phyloP scores from a whole-genome alignment of 35 echinoderm and acorn worm species.

The Anneissia japonica region DNA sequence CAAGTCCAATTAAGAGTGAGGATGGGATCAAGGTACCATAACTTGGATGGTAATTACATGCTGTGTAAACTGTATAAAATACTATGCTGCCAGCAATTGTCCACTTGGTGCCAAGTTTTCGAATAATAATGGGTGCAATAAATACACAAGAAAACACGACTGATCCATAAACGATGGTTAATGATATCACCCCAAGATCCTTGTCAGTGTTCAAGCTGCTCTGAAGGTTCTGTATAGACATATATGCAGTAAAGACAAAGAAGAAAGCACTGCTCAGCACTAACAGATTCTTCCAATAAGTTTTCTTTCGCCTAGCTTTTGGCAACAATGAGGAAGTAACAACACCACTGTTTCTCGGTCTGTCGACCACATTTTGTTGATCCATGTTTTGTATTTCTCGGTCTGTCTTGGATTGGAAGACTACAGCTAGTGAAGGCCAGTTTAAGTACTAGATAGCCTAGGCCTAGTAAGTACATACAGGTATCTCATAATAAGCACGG shows the following conservation, averaged over 20 bases:
- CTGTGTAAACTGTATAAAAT: constrained; percentile 46
- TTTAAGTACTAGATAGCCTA: too few relatives aligned
- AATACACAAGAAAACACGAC: constrained; percentile 55
- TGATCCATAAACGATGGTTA: constrained; percentile 63
- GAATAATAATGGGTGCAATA: constrained; percentile 55
- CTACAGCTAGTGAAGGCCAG: too few relatives aligned
- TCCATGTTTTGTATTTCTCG: too few relatives aligned
- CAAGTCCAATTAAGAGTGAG: constrained; percentile 53
- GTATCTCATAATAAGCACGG: too few relatives aligned
- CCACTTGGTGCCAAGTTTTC: constrained; percentile 62
- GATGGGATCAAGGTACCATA: constrained; percentile 57
- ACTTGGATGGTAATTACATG: constrained; percentile 51
- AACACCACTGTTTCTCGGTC: too few relatives aligned
- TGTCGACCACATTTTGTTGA: too few relatives aligned
- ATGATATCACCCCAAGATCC: constrained; percentile 50
- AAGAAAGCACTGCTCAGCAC: constrained; percentile 43
- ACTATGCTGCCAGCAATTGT: constrained; percentile 48
- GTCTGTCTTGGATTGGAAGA: too few relatives aligned
- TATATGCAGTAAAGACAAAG: constrained; percentile 73
- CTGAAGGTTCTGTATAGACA: constrained; percentile 74
- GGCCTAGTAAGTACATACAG: too few relatives aligned
- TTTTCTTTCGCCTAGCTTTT: neutral
- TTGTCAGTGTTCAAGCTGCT: constrained; percentile 57
- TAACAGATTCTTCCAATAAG: constrained; percentile 58
- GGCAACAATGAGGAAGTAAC: neutral